phyloP scores from a whole-genome alignment of 2,113 vertebrate species.

The Syngnathus typhle region DNA sequence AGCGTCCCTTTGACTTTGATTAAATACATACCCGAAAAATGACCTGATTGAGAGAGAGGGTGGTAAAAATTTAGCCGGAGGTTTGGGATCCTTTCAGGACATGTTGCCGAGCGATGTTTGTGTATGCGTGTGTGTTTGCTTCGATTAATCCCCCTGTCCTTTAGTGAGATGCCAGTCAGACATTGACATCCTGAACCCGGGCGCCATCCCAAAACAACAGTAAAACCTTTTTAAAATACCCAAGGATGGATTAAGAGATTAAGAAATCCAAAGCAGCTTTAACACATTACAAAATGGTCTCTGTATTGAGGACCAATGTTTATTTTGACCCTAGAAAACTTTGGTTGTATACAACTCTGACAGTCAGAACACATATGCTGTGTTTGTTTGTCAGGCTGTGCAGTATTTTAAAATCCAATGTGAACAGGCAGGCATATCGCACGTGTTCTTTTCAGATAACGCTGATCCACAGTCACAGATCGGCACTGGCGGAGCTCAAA shows the following conservation, averaged over 20 bases:
- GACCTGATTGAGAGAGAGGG: neutral
- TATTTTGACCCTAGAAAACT: constrained; percentile 30
- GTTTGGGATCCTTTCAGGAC: neutral
- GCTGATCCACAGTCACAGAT: constrained; percentile 6
- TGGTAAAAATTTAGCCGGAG: neutral
- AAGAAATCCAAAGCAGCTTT: constrained; percentile 23
- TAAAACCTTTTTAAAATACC: constrained; percentile 25
- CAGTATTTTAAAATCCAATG: constrained; percentile 4
- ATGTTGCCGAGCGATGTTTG: neutral
- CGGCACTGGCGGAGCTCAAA: too few relatives aligned
- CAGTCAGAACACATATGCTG: constrained; percentile 38
- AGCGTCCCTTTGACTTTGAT: neutral
- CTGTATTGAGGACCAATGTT: constrained; percentile 26
- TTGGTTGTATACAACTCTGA: constrained; percentile 15
- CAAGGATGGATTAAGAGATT: constrained; percentile 33
- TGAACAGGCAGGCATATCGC: neutral
- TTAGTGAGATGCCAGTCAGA: constrained; percentile 6
- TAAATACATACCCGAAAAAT: neutral
- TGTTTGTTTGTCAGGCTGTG: constrained; percentile 25
- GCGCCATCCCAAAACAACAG: constrained; percentile 15
- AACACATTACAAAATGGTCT: constrained; percentile 17
- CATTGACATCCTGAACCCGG: constrained; percentile 8
- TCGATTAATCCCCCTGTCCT: constrained; percentile 20
- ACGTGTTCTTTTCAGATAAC: constrained; percentile 4
- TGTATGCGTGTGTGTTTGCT: neutral